Conservation (phyloP, 2,113 vertebrate genomes). For the Ascaphus truei region DNA sequence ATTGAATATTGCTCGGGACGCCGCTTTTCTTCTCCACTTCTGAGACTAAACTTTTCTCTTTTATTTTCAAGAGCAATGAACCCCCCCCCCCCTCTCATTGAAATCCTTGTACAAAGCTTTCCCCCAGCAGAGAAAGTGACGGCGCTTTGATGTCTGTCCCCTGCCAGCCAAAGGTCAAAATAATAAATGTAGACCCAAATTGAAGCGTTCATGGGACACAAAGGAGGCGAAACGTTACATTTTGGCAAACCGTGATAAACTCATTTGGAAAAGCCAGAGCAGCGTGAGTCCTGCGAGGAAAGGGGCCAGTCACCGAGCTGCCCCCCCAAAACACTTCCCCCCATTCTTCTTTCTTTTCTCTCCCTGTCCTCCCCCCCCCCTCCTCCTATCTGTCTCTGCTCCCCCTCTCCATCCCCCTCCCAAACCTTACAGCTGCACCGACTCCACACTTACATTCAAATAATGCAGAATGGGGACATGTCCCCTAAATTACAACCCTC, state of each 20-base stretch:
- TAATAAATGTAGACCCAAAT: slow-evolving; percentile 84
- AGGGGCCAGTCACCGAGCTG: slow-evolving; percentile 65
- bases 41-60: slow-evolving; percentile 63
- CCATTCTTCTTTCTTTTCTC: slow-evolving; percentile 24
- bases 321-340: slow-evolving; percentile 50
- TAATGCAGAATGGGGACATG: slow-evolving; percentile 29
- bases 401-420: background rate
- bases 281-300: slow-evolving; percentile 64
- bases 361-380: slow-evolving; percentile 40
- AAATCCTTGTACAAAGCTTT: slow-evolving; percentile 61
- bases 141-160: slow-evolving; percentile 63
- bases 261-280: slow-evolving; percentile 70
- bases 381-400: background rate
- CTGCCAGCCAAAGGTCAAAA: slow-evolving; percentile 77
- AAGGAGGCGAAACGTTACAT: slow-evolving; percentile 75
- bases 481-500: slow-evolving; percentile 44
- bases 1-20: slow-evolving; percentile 64
- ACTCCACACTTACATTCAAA: slow-evolving; percentile 38
- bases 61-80: slow-evolving; percentile 38
- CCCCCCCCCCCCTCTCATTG: slow-evolving; percentile 44
- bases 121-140: slow-evolving; percentile 46
- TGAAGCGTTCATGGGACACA: slow-evolving; percentile 66
- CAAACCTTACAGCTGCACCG: slow-evolving; percentile 40
- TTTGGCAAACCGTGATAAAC: slow-evolving; percentile 76
- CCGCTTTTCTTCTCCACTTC: slow-evolving; percentile 59